These are phyloP conservation scores for Rhinichthys klamathensis DNA, from an alignment of 2,113 vertebrate species.

Conservation along the genomic window DNA sequence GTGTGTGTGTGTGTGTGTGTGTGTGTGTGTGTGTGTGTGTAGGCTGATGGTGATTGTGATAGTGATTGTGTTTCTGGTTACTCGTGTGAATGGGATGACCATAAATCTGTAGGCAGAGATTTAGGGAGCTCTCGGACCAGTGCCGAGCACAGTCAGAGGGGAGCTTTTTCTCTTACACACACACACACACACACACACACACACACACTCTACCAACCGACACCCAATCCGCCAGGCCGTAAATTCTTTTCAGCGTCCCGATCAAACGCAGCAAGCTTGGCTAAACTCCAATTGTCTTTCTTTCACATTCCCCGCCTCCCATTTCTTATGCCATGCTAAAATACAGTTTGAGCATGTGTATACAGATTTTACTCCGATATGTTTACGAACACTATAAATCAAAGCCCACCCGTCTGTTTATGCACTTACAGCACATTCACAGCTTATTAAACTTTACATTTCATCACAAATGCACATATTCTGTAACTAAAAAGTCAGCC, in stretches of 20 bases:
- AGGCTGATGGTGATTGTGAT: constrained; percentile 49
- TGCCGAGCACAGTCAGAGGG: constrained; percentile 47
- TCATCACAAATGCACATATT: not conserved
- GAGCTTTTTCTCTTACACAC: constrained; percentile 37
- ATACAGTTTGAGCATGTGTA: not conserved
- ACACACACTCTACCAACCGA: constrained; percentile 3
- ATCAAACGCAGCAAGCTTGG: constrained; percentile 43
- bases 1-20: constrained; percentile 29
- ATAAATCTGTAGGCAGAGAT: constrained; percentile 57
- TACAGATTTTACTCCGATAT: not conserved
- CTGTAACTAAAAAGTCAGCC: not conserved
- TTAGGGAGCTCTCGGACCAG: constrained; percentile 49
- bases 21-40: constrained; percentile 35
- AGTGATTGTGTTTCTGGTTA: constrained; percentile 59
- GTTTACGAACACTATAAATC: not conserved
- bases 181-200: constrained; percentile 33
- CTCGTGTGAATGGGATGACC: constrained; percentile 55
- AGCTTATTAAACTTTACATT: not conserved
- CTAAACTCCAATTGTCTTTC: constrained; percentile 25
- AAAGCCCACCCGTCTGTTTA: not conserved
- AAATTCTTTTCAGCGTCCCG: constrained; percentile 49
- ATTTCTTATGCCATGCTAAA: not conserved
- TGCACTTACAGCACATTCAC: not conserved
- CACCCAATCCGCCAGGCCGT: constrained; percentile 41
- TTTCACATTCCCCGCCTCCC: constrained; percentile 15